Evolutionary conservation across 2,888 invertebrate genomes (phyloP).

Genomic region (Litoditis marina): DNA sequence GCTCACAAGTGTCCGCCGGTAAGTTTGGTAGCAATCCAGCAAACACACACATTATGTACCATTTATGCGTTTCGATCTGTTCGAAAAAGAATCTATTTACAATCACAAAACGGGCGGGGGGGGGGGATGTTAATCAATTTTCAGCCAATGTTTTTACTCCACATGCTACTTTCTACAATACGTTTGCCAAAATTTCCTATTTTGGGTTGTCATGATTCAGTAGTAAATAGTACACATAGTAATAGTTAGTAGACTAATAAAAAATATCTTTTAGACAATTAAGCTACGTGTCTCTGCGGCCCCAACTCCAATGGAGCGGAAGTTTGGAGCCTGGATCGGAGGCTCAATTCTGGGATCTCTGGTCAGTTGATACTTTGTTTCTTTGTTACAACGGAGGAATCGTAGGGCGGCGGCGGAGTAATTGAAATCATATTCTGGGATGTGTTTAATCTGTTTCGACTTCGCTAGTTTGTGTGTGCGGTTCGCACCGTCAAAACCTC

Average conservation of each 20-base stretch:
- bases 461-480: no score
- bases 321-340: constrained; percentile 97
- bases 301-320: constrained; percentile 81
- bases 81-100: no score
- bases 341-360: constrained; percentile 96
- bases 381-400: not conserved
- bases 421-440: not conserved
- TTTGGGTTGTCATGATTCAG: no score
- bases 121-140: no score
- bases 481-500: no score
- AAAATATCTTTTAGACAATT: constrained; percentile 70
- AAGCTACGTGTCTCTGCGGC: constrained; percentile 88
- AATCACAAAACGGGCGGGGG: no score
- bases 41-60: not conserved
- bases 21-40: constrained; percentile 35
- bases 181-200: not conserved
- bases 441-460: not conserved
- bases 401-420: not conserved
- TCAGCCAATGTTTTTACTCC: no score
- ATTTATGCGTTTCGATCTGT: no score
- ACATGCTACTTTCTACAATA: no score
- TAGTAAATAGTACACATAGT: no score
- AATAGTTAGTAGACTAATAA: not conserved
- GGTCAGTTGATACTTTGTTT: constrained; percentile 50
- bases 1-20: constrained; percentile 81